Conservation (phyloP, 1,140 invertebrate genomes). For the Aphelenchoides besseyi region DNA sequence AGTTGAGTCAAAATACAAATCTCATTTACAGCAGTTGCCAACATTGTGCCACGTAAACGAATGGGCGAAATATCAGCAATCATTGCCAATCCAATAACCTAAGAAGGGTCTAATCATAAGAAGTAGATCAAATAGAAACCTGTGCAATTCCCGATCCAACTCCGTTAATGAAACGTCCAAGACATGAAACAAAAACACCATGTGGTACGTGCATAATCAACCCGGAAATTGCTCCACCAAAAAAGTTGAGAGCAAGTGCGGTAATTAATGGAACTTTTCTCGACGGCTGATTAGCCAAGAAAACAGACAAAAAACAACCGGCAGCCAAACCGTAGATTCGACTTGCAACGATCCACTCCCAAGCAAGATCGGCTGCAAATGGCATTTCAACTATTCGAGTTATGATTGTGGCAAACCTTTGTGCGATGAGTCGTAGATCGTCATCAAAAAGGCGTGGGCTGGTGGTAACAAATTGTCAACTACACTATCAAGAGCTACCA, state of each 20-base stretch:
- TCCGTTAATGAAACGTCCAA: conserved; percentile 42
- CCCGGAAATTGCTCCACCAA: conserved; percentile 37
- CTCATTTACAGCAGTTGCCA: conserved; percentile 41
- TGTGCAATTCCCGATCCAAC: conserved; percentile 43
- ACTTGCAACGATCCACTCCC: conserved; percentile 52
- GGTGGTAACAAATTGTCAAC: conserved; percentile 47
- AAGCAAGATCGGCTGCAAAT: conserved; percentile 41
- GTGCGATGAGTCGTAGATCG: conserved; percentile 28
- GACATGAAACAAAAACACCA: conserved; percentile 31
- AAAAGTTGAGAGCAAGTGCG: conserved; percentile 41
- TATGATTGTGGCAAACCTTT: background rate
- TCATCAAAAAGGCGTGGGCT: conserved; percentile 30
- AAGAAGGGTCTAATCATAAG: background rate
- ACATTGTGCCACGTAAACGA: conserved; percentile 33
- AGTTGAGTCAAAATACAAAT: conserved; percentile 15
- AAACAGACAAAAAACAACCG: conserved; percentile 37
- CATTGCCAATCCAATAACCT: conserved; percentile 29
- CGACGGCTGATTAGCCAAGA: conserved; percentile 31
- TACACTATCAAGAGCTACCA: conserved; percentile 46
- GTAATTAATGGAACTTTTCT: conserved; percentile 36
- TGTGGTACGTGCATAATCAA: conserved; percentile 25
- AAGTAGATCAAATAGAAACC: conserved; percentile 15
- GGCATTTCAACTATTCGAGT: background rate
- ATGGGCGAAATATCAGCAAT: conserved; percentile 43
- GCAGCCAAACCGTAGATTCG: conserved; percentile 44